Conservation (phyloP, 1,140 invertebrate species). For the Triops cancriformis region DNA sequence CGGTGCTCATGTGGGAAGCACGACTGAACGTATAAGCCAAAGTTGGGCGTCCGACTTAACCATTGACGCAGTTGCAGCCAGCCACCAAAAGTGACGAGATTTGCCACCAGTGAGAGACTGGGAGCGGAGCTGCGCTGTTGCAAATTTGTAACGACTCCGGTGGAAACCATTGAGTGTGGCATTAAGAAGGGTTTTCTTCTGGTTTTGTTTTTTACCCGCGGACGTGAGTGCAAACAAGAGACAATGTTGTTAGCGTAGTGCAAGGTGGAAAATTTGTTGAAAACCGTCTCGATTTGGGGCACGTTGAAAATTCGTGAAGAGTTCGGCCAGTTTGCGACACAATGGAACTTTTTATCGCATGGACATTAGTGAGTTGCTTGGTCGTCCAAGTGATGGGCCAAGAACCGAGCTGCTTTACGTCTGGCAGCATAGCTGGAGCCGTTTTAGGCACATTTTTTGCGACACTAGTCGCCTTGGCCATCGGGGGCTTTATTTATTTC, state of each 20-base stretch:
- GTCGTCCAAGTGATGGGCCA: background rate
- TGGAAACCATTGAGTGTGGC: background rate
- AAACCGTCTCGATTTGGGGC: background rate
- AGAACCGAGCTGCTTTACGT: conserved; percentile 37
- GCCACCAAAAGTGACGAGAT: background rate
- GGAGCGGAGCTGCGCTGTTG: background rate
- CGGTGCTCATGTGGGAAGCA: background rate
- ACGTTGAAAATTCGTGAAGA: background rate
- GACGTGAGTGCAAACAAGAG: background rate
- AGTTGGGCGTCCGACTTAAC: conserved; percentile 2
- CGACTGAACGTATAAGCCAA: background rate
- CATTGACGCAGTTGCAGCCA: conserved; percentile 3
- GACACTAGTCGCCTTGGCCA: conserved; percentile 41
- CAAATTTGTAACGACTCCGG: background rate
- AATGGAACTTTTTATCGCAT: background rate
- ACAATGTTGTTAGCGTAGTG: background rate
- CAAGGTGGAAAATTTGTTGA: background rate
- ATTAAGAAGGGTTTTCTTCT: no score
- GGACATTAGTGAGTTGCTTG: background rate
- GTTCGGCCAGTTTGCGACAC: background rate
- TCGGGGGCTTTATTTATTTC: conserved; percentile 34
- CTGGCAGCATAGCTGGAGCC: conserved; percentile 46
- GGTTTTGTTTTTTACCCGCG: no score
- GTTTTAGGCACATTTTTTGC: conserved; percentile 48
- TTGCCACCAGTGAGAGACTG: background rate